Conservation (phyloP, 2,797 vertebrate genomes). For the Ambastaia sidthimunki region DNA sequence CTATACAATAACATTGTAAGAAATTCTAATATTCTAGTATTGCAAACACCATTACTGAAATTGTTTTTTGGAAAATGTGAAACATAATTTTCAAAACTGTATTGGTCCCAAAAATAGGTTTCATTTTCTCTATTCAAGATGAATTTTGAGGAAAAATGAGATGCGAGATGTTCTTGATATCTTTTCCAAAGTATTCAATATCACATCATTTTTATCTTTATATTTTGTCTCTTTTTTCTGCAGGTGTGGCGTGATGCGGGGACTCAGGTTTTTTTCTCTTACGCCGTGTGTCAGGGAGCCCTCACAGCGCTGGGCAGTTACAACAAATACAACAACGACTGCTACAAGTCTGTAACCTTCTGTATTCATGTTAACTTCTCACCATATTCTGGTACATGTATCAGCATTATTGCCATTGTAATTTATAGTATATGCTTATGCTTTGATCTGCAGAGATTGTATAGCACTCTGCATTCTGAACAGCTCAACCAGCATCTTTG, state of each 20-base stretch:
- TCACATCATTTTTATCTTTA: neutral
- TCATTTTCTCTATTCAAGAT: neutral
- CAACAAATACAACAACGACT: constrained; percentile 93
- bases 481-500: constrained; percentile 86
- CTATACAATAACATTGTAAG: too few species aligned
- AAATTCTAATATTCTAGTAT: too few species aligned
- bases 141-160: neutral
- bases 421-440: neutral
- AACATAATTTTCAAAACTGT: neutral
- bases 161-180: neutral
- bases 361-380: neutral
- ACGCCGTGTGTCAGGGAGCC: constrained; percentile 87
- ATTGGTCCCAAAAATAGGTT: neutral
- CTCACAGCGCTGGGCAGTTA: constrained; percentile 92
- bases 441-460: constrained; percentile 80
- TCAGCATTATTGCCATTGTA: neutral
- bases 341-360: constrained; percentile 83
- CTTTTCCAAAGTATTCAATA: neutral
- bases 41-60: too few species aligned
- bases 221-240: constrained; percentile 5
- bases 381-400: neutral
- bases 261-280: constrained; percentile 90
- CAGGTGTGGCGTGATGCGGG: constrained; percentile 90
- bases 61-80: too few species aligned
- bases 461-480: constrained; percentile 86